Percentiles rank a stretch among this genome's conserved stretches.
Evolutionary conservation across 2,113 vertebrate species (phyloP).

Genomic region (Gopherus evgoodei): DNA sequence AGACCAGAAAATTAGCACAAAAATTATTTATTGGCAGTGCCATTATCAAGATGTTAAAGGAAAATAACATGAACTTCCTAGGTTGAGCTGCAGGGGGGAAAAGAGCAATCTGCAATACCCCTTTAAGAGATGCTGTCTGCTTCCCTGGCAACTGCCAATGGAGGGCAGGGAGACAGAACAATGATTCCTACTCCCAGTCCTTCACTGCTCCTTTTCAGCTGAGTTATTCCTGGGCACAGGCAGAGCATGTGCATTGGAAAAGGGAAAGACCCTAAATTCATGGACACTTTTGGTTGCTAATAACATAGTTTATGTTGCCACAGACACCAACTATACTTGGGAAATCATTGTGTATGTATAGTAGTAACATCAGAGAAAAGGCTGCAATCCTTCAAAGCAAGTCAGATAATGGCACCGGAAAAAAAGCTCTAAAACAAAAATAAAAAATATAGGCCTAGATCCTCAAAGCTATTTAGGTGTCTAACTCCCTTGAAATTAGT

Average conservation of each 20-base stretch:
- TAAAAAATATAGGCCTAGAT: background rate
- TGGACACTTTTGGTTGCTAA: background rate
- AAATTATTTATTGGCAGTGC: fast-evolving
- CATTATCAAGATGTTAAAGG: background rate
- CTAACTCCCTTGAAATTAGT: background rate
- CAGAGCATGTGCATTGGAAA: background rate
- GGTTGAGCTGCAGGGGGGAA: background rate
- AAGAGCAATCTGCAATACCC: background rate
- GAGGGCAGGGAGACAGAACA: background rate
- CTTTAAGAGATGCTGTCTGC: background rate
- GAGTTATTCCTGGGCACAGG: background rate
- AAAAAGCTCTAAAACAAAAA: background rate
- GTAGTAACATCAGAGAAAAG: background rate
- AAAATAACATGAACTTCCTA: background rate
- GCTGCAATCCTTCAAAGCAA: background rate
- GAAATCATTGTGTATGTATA: background rate
- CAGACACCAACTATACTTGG: background rate
- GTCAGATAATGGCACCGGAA: fast-evolving
- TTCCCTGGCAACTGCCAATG: background rate
- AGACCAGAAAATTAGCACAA: background rate
- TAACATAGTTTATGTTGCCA: background rate
- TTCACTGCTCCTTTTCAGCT: background rate
- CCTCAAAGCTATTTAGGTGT: background rate
- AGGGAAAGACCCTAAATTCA: background rate
- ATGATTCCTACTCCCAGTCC: background rate